Base-by-base conservation (phyloP, 2,888 invertebrate genomes). In the Pemphredon lugubris region DNA sequence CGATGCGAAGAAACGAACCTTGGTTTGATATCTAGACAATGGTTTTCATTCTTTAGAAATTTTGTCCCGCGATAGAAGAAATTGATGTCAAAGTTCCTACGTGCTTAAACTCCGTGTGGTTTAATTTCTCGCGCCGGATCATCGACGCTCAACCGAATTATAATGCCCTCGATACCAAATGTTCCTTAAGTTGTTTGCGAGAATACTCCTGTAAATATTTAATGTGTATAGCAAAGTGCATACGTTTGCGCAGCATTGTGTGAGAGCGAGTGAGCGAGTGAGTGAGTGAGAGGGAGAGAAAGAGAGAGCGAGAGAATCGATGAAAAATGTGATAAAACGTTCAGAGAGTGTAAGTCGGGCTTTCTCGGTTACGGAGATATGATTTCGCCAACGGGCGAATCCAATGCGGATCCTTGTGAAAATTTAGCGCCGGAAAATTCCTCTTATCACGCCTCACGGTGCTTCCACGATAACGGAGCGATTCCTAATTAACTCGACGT, bases 151-250 rank as follows among this genome's bases (percentile, higher is more conserved):
- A 47, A 73, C 67, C 75, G 75, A 73, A 81, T 80, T 77, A 77
- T 73, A n/a, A n/a, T 59, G 66, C 70, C 75, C 78, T 55, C 59
- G 72, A 80, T 81, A 81, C 76, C 81, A 80, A 80, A 81, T 78
- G 80, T 80, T 81, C 81, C 80, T 80, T 78, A 57, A 67, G 73
- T 80, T 78, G 69, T 76, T 65, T 72, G 73, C 70, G 64, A 73
- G 60, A 67, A 73, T 68, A 69, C 68, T 71, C 64, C 57, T 77
- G 73, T 75, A 67, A 39, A 77, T 80, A 79, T 48, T 64, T 58
- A 66, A 63, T 69, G 63, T 65, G 58, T 50, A 69, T 64, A 61
- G 59, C n/a, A 16, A 45, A 50, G 54, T 39, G 68, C 60, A 55
- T n/a, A n/a, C n/a, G n/a, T n/a, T n/a, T n/a, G n/a, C n/a, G n/a